Base-by-base conservation (phyloP, 2,113 vertebrate species). In the Nesoenas mayeri region DNA sequence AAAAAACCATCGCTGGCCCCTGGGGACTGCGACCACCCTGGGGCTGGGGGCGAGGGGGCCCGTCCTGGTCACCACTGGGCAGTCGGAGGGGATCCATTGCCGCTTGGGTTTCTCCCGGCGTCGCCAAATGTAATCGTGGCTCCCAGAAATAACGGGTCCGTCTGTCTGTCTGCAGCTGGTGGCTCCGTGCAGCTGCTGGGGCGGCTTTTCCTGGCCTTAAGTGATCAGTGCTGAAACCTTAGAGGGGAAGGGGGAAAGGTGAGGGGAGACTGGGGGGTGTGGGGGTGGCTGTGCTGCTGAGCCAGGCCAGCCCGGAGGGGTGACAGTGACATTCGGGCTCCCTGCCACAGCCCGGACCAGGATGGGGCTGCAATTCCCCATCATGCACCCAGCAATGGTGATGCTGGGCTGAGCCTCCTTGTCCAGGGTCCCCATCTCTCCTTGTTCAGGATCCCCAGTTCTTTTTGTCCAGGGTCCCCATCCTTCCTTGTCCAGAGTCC, bases 351-450 rank as follows among this genome's bases (percentile, higher is more conserved):
- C 66, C 34, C 56, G 2, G 61, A 14, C 11, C 15, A 77, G 58
- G 65, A 47, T 2, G 44, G 58, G 44, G 58, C 73, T n/a, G 69
- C 6, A 7, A 24, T 26, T 47, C n/a, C 44, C 15, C 6, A 0
- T 54, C 0, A 0, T 2, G 11, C 0, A 5, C 15, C 2, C 75
- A 3, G 25, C 0, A 4, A 6, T 16, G 73, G 15, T 0, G 1
- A 34, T 0, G 0, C 1, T 21, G 53, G n/a, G 73, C 20, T 85
- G 60, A 15, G 10, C 48, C 20, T 47, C 44, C 10, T 56, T 10
- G 44, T 4, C 38, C 42, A 6, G 19, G 15, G 12, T 42, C n/a
- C 32, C 17, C 47, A 10, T 21, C 34, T 3, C n/a, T 25, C 28
- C 47, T 19, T 11, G 10, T 1, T 1, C 28, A 11, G 36, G 12